phyloP scores from a whole-genome alignment of 2,888 invertebrate species.

The Amphipyra berbera region DNA sequence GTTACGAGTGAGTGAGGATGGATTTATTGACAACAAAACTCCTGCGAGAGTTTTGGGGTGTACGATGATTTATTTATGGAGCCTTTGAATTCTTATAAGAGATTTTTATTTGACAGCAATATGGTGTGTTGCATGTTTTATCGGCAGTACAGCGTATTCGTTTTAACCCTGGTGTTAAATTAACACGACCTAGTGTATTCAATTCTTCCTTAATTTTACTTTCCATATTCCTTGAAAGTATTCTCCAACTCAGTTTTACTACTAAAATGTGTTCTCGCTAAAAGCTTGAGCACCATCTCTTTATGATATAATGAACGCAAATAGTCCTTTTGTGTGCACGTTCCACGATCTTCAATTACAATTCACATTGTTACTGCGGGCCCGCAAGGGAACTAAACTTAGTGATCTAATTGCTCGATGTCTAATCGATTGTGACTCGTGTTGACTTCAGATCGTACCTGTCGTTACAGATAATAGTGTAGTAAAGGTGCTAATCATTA shows the following conservation, averaged over 20 bases:
- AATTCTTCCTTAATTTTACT: not conserved
- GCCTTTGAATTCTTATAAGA: constrained; percentile 29
- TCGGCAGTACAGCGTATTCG: constrained; percentile 5
- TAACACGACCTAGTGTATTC: not conserved
- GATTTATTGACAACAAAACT: constrained; percentile 77
- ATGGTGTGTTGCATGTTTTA: constrained; percentile 10
- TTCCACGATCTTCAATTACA: constrained; percentile 55
- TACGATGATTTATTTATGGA: constrained; percentile 52
- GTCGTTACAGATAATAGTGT: constrained; percentile 48
- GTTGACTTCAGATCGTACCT: constrained; percentile 43
- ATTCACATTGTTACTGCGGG: constrained; percentile 56
- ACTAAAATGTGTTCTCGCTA: constrained; percentile 20
- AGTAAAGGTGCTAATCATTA: constrained; percentile 30
- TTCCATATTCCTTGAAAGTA: constrained; percentile 5
- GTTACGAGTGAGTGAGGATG: constrained; percentile 72
- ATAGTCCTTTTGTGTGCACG: constrained; percentile 46
- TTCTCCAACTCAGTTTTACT: constrained; percentile 11
- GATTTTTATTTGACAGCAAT: constrained; percentile 39
- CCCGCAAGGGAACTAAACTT: constrained; percentile 59
- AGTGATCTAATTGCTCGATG: constrained; percentile 61
- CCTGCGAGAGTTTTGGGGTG: constrained; percentile 44
- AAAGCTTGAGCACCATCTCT: constrained; percentile 39
- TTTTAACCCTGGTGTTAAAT: not conserved
- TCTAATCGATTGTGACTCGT: constrained; percentile 60
- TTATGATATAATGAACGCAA: constrained; percentile 51